Evolutionary conservation across 2,797 vertebrate genomes (phyloP), one percentile per base, ranked within the genome.

Genomic region (Cuculus canorus): DNA sequence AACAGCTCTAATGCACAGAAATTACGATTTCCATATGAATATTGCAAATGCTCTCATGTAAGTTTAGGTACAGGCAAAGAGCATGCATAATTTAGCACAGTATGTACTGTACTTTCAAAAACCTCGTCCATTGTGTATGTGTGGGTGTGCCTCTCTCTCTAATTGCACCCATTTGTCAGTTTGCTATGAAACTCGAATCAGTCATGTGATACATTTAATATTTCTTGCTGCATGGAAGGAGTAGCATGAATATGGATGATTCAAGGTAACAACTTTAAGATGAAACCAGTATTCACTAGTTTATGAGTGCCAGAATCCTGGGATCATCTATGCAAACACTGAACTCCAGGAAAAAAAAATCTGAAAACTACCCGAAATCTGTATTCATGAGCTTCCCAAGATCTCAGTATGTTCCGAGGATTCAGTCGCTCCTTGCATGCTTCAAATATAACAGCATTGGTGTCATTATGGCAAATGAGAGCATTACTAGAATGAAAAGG

Each of bases 121-220:
- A 97, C 94, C 95, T 96, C 93, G 96, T 96, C 92, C 95, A 96
- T 97, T 95, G 96, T 96, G 91, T 95, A 88, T 96, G 93, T 95
- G 95, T 94, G 96, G 95, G 94, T 94, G 96, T 95, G 95, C 95
- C 95, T 96, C 90, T 85, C 92, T 90, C 95, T 91, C 86, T 96
- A 97, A 97, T 96, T 95, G 93, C 94, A 96, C 93, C 95, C 95
- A 96, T 97, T 97, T 96, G 95, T 96, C 94, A 95, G 82, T 94
- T 96, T 96, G 94, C 95, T 95, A 79, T 86, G 95, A 94, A 95
- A 95, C 94, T 94, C 92, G 81, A 86, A 95, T 96, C 93, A 96
- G 94, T 95, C 95, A 92, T n/a, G 91, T 96, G 94, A 81, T 52
- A 89, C 84, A 89, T 91, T 80, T 96, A 95, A 93, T 95, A 95